Evolutionary conservation across 2,113 vertebrate species (phyloP).

Genomic region (Eudyptes chrysolophus): DNA sequence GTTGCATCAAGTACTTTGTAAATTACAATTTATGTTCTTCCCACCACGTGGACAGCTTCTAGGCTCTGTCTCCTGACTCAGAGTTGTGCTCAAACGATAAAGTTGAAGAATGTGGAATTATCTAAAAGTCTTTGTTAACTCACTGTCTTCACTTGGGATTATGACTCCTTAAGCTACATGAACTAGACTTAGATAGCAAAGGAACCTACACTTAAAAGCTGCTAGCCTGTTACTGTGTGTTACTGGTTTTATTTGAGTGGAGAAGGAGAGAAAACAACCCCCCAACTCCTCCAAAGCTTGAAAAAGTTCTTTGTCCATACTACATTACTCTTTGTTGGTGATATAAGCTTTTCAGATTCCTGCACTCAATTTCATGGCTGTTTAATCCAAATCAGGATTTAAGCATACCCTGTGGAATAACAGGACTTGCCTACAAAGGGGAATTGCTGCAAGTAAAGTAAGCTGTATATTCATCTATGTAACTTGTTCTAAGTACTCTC

Average conservation of each 20-base stretch:
- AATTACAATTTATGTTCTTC: neutral
- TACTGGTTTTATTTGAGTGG: neutral
- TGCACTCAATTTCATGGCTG: neutral
- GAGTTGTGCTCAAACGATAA: neutral
- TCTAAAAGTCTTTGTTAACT: neutral
- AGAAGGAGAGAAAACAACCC: neutral
- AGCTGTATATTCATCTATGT: neutral
- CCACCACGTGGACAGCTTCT: neutral
- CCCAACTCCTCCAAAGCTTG: neutral
- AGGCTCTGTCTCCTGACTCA: neutral
- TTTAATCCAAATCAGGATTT: neutral
- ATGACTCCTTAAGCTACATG: neutral
- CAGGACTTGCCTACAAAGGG: neutral
- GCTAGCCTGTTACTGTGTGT: neutral
- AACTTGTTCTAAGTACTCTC: neutral
- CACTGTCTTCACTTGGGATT: neutral
- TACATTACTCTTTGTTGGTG: neutral
- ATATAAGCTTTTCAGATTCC: neutral
- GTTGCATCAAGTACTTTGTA: neutral
- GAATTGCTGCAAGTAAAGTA: neutral
- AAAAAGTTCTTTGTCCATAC: neutral
- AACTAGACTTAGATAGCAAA: neutral
- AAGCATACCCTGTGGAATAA: neutral
- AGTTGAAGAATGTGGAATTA: neutral
- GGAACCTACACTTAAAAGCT: neutral